A percentile compares a stretch with the other conserved stretches of the same genome.
Conservation (phyloP, 2,797 vertebrate genomes). For the Adelosebastes latens region DNA sequence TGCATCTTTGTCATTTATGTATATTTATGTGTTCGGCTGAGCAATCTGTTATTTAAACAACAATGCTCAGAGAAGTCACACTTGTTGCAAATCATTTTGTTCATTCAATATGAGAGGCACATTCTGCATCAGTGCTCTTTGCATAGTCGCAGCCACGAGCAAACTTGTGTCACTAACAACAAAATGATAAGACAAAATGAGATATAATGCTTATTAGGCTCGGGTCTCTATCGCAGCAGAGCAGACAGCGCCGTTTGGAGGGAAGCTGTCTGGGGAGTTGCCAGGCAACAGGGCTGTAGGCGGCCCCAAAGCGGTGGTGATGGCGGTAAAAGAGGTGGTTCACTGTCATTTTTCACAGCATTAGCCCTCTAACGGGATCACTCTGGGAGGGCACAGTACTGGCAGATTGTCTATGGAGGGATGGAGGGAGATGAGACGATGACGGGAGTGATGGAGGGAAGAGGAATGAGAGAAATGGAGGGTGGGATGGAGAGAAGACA, state of each 20-base stretch:
- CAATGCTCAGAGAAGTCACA: slow-evolving; percentile 43
- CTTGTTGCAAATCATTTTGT: slow-evolving; percentile 53
- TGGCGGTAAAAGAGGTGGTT: slow-evolving; percentile 69
- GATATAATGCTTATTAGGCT: slow-evolving; percentile 72
- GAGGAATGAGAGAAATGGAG: slow-evolving; percentile 20
- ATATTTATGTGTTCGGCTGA: slow-evolving; percentile 33
- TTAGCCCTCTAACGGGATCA: slow-evolving; percentile 82
- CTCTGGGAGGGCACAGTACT: slow-evolving; percentile 61
- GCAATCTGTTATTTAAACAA: slow-evolving; percentile 43
- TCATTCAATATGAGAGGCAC: slow-evolving; percentile 50
- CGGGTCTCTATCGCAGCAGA: slow-evolving; percentile 65
- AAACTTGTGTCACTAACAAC: slow-evolving; percentile 69
- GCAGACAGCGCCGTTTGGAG: slow-evolving; percentile 63
- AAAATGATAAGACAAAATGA: slow-evolving; percentile 72
- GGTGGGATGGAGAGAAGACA: slow-evolving; percentile 3
- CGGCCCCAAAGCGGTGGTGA: slow-evolving; percentile 59
- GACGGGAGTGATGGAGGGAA: slow-evolving; percentile 32
- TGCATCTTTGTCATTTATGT: slow-evolving; percentile 30
- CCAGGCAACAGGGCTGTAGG: slow-evolving; percentile 81
- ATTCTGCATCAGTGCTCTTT: slow-evolving; percentile 58
- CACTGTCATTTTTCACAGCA: slow-evolving; percentile 82
- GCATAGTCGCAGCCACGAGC: slow-evolving; percentile 49
- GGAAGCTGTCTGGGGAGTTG: slow-evolving; percentile 79
- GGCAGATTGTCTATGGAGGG: slow-evolving; percentile 50
- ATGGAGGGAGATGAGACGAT: slow-evolving; percentile 47